Evolutionary conservation across 2,797 vertebrate species (phyloP), one percentile per base, ranked within the genome.

Genomic region (Decapterus maruadsi): DNA sequence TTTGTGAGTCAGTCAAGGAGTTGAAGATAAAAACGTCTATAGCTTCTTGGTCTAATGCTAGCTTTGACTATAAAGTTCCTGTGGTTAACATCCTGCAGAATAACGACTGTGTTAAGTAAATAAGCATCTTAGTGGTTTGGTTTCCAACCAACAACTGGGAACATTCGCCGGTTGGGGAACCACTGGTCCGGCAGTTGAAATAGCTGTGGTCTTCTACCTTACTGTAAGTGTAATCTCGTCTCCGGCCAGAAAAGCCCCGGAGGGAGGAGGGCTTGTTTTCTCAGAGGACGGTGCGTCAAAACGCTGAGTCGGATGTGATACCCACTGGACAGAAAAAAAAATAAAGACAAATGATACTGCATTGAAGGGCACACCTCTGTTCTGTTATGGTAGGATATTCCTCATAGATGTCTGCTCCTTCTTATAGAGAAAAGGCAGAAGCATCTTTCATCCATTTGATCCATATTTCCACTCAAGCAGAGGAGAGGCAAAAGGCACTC

Each of bases 311-410:
- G 57, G 81, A 78, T 75, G 64, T 74, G 86, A 82, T 82, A 71
- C 65, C 64, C 71, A 57, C 57, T 77, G 87, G 86, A 87, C 82
- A 77, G 87, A 62, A 75, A 74, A 75, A 74, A 88, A 88, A 90
- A 90, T 89, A 26, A 80, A 90, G 90, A 93, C 87, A 90, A 90
- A 93, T 89, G 90, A 89, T 72, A 63, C 80, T 74, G 81, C 81
- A 68, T 64, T 79, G 85, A 87, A 84, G 83, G 85, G 83, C 82
- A 86, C 40, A 46, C 73, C 58, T 77, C 72, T 72, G 59, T 65
- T 80, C 74, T 81, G 69, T 85, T 82, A 55, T 40, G 76, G 71
- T 58, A 51, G 65, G 80, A 78, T 86, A 87, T 83, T 84, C 56
- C 61, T 87, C 68, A 70, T 50, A 66, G 34, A 80, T 8, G 42